Evolutionary conservation across 1,140 invertebrate species (phyloP), one percentile per base, ranked within the genome.

Genomic region (Zaprionus inermis): DNA sequence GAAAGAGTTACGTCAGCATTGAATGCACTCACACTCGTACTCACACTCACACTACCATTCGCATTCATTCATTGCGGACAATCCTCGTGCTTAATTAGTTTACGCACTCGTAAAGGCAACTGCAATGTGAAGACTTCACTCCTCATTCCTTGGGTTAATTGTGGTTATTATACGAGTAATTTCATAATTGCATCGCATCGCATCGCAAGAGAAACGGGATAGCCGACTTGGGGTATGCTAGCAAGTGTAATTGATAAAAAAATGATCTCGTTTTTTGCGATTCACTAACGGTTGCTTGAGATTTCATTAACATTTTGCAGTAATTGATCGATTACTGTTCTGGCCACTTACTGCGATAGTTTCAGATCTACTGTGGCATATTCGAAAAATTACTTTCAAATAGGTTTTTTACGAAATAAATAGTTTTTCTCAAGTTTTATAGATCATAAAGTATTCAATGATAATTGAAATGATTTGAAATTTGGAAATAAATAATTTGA

Each of bases 81-180:
- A 44, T 59, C 44, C 51, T 59, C 44, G 18, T 20, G 44, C 65
- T 72, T 66, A 72, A 72, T 72, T 73, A 73, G 71, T 73, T 73
- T 73, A 68, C 52, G 55, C n/a, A 69, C 66, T 61, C 34, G 41
- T 59, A 51, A 41, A 34, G 41, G 30, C 22, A 30, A 59, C 34
- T 30, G 65, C 46, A 49, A 68, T 68, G 34, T 51, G 34, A 59
- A 68, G 44, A 57, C 54, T 34, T 59, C 56, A 67, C 67, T 55
- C 64, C 44, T 59, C 56, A 72, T 72, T 55, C 64, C 38, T 46
- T 49, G 3, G 54, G 41, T 38, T 69, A 73, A 73, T 73, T 73
- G 57, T 51, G 12, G 36, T 61, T 61, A 73, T 61, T 73, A 73
- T 32, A 54, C 30, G 65, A 69, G 72, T 52, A 58, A 74, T 74